Base-by-base conservation (phyloP, 2,888 invertebrate species). In the Allygus modestus region DNA sequence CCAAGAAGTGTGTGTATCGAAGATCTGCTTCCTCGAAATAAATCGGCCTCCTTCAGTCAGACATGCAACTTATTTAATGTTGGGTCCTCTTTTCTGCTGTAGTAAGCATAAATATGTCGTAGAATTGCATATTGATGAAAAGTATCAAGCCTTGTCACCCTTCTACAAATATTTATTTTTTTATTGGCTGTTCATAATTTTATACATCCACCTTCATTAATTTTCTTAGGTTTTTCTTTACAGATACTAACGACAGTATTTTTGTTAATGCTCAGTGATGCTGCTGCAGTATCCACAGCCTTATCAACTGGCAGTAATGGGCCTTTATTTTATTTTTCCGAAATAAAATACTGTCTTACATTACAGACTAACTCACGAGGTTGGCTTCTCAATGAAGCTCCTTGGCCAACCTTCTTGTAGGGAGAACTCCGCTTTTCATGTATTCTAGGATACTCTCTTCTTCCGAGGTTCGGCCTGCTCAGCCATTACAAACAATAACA, bases 1-100 rank as follows among this genome's bases (percentile, higher is more conserved):
- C n/a, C 33, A 28, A 84, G 11, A 31, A 84, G 31, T 31, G 17
- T 81, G 0, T 23, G n/a, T 33, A 81, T 28, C 7, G 84, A 75
- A 41, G 20, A 75, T 41, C 17, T 65, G 15, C 65, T 65, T 15
- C 31, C 65, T 28, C 17, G 12, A 65, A 65, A 65, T 28, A 65
- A 65, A 65, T 65, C 28, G 2, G 65, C 65, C 15, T 26, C 65
- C 65, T 28, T 65, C 28, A 65, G 28, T 65, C 31, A 65, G 12
- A 65, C 65, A 26, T 28, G 28, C 28, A 65, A 28, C 28, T 65
- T 65, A 15, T 65, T 65, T 17, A 28, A 28, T 5, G 65, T 65
- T 11, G 65, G 31, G 28, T 65, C 31, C 65, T 65, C 65, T 31
- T 65, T 65, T 65, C 26, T 65, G 28, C 15, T 28, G 28, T 28